phyloP scores from a whole-genome alignment of 2,113 vertebrate species.

The Lamprologus ornatipinnis region DNA sequence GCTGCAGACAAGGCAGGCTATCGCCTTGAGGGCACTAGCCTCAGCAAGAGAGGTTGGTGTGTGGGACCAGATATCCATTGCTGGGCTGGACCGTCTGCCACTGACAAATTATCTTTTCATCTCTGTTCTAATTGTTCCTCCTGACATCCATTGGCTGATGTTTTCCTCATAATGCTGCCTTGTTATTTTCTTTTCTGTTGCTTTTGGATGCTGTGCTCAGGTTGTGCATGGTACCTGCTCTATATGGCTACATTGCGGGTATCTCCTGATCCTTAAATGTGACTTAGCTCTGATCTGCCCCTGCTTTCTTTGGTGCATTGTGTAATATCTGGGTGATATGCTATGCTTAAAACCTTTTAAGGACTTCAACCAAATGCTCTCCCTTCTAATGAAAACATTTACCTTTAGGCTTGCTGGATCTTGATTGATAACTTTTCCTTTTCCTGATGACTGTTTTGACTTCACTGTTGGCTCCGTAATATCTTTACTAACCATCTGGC shows the following conservation, averaged over 20 bases:
- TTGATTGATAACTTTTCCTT: not conserved
- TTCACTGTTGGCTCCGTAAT: not conserved
- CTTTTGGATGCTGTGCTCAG: not conserved
- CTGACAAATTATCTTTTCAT: not conserved
- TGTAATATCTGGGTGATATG: not conserved
- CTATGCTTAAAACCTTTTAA: not conserved
- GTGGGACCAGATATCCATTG: not conserved
- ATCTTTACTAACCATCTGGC: constrained; percentile 27
- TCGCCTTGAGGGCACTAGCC: constrained; percentile 90
- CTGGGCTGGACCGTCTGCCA: constrained; percentile 8
- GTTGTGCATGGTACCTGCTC: constrained; percentile 44
- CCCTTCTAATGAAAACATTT: constrained; percentile 23
- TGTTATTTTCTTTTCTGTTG: constrained; percentile 14
- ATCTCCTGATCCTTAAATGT: not conserved
- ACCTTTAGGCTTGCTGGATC: not conserved
- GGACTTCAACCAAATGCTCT: not conserved
- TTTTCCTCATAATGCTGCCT: not conserved
- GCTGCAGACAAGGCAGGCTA: constrained; percentile 97
- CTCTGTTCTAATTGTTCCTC: constrained; percentile 19
- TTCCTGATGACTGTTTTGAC: not conserved
- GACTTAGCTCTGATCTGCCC: not conserved
- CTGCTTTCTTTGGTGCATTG: constrained; percentile 20
- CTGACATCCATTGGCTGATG: constrained; percentile 4
- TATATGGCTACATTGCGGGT: not conserved
- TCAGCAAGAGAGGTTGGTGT: constrained; percentile 93